phyloP scores from a whole-genome alignment of 2,797 vertebrate genomes.

The Danio kyathit region DNA sequence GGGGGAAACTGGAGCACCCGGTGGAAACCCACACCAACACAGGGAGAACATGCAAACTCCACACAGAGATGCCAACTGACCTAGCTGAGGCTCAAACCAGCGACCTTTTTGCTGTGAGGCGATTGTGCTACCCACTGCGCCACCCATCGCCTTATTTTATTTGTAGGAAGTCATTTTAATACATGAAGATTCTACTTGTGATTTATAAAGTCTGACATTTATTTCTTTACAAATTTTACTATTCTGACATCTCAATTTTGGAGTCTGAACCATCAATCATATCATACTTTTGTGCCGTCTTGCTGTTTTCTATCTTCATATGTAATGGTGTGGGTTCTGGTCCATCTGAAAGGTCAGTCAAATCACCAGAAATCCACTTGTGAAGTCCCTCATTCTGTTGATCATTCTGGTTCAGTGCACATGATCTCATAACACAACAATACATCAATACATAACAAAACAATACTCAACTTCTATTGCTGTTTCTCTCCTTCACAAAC shows the following conservation, averaged over 20 bases:
- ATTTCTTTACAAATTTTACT: neutral
- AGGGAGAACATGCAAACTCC: no score
- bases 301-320: slow-evolving; percentile 14
- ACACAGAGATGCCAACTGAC: no score
- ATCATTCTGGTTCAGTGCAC: slow-evolving; percentile 9
- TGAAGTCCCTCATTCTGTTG: neutral
- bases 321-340: slow-evolving; percentile 13
- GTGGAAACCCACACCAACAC: no score
- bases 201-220: no score
- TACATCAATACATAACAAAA: neutral
- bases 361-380: slow-evolving; percentile 19
- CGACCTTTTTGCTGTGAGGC: no score
- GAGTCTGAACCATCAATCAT: no score
- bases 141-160: no score
- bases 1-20: no score
- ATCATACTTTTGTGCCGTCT: neutral
- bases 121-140: no score
- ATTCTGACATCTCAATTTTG: neutral
- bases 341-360: neutral
- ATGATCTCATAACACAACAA: neutral
- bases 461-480: neutral
- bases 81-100: no score
- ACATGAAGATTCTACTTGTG: no score
- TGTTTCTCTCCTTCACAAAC: slow-evolving; percentile 40
- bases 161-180: no score